Evolutionary conservation across 2,113 vertebrate genomes (phyloP).

Genomic region (Corythoichthys haematopterus): DNA sequence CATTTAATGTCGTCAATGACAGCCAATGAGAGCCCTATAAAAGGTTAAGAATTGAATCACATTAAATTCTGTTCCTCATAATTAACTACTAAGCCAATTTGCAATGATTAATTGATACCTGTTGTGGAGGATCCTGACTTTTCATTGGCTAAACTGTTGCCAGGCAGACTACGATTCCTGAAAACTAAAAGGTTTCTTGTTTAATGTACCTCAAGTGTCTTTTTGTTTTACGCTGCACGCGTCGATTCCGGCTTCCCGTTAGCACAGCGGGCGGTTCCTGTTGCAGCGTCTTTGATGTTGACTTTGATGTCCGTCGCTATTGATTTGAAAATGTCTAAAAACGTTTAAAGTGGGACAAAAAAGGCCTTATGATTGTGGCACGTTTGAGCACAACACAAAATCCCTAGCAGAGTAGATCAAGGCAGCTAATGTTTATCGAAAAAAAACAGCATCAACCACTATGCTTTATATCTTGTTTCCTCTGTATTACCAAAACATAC

Average conservation of each 20-base stretch:
- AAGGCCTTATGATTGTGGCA: neutral
- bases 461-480: neutral
- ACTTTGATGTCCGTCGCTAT: neutral
- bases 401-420: neutral
- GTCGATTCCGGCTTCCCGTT: constrained; percentile 1
- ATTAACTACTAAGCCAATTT: too few relatives aligned
- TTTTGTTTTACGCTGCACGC: neutral
- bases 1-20: too few relatives aligned
- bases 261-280: neutral
- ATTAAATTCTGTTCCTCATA: too few relatives aligned
- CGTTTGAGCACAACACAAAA: neutral
- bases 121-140: neutral
- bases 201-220: neutral
- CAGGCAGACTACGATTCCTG: neutral
- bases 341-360: neutral
- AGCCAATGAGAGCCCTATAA: too few relatives aligned
- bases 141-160: neutral
- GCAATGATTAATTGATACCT: neutral
- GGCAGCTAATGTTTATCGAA: neutral
- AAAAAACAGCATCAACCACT: neutral
- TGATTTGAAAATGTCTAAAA: neutral
- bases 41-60: too few relatives aligned
- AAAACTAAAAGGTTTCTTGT: neutral
- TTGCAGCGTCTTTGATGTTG: too few relatives aligned
- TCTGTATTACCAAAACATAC: neutral